Conservation (phyloP, 2,888 invertebrate genomes). For the Drosophila meridiana region DNA sequence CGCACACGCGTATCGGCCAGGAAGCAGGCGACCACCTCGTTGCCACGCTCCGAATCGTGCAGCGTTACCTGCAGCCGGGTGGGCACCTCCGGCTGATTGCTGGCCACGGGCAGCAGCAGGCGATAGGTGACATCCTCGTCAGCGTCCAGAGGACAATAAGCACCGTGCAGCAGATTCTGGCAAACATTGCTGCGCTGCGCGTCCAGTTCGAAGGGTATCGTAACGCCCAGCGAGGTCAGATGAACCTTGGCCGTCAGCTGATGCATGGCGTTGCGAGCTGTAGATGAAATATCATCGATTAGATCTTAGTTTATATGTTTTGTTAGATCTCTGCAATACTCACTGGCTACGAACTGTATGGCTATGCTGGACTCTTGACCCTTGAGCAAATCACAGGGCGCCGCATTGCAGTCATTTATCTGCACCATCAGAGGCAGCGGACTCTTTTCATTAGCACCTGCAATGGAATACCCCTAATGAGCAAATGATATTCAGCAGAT, state of each 20-base stretch:
- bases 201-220: constrained; percentile 65
- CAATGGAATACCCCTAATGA: background rate
- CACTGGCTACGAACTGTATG: constrained; percentile 81
- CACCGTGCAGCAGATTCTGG: constrained; percentile 76
- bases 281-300: background rate
- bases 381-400: constrained; percentile 74
- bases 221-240: constrained; percentile 68
- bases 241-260: constrained; percentile 60
- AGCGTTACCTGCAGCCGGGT: constrained; percentile 75
- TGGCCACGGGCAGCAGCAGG: constrained; percentile 74
- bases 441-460: constrained; percentile 59
- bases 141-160: constrained; percentile 82
- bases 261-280: constrained; percentile 67
- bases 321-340: constrained; percentile 42
- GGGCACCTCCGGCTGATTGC: constrained; percentile 75
- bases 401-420: constrained; percentile 67
- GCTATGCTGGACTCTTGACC: constrained; percentile 65
- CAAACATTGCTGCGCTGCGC: constrained; percentile 78
- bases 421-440: constrained; percentile 73
- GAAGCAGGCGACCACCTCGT: constrained; percentile 76
- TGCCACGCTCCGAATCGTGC: constrained; percentile 58
- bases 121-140: constrained; percentile 83
- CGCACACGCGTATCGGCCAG: constrained; percentile 73
- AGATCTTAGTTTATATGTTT: background rate
- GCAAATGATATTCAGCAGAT: fast-evolving